phyloP scores from a whole-genome alignment of 2,113 vertebrate genomes.

The Sebastes schlegelii region DNA sequence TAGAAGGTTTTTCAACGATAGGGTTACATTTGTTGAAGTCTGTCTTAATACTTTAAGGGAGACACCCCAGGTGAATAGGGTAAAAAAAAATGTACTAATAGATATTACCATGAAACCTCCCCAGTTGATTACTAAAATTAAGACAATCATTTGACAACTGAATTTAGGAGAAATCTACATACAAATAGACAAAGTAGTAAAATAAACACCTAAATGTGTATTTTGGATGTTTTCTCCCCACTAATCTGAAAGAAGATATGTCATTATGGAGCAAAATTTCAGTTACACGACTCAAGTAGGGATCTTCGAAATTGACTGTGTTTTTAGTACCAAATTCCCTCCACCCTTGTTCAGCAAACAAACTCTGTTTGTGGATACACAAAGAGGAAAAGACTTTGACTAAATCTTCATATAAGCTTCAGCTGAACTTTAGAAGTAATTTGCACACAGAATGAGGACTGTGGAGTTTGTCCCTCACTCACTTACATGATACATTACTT shows the following conservation, averaged over 20 bases:
- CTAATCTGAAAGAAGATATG: too few relatives aligned
- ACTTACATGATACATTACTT: not conserved
- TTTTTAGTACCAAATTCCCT: not conserved
- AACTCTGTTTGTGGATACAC: not conserved
- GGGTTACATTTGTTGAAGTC: not conserved
- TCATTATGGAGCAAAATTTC: too few relatives aligned
- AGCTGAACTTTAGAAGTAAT: not conserved
- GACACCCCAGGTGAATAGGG: too few relatives aligned
- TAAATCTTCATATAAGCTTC: not conserved
- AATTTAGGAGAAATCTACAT: too few relatives aligned
- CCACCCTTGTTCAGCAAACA: not conserved
- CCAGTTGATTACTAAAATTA: too few relatives aligned
- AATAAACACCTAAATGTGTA: too few relatives aligned
- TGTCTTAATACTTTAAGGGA: not conserved
- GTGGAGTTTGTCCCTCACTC: not conserved
- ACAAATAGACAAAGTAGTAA: too few relatives aligned
- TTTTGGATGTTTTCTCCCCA: too few relatives aligned
- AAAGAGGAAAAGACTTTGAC: not conserved
- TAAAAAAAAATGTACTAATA: too few relatives aligned
- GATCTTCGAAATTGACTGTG: not conserved
- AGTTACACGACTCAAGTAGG: not conserved
- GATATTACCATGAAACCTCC: too few relatives aligned
- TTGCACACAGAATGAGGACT: not conserved
- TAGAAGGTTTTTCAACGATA: not conserved
- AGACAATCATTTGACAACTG: too few relatives aligned